These are phyloP conservation scores for Pangasius macronema DNA, from an alignment of 2,797 vertebrate genomes.

Conservation along the genomic window DNA sequence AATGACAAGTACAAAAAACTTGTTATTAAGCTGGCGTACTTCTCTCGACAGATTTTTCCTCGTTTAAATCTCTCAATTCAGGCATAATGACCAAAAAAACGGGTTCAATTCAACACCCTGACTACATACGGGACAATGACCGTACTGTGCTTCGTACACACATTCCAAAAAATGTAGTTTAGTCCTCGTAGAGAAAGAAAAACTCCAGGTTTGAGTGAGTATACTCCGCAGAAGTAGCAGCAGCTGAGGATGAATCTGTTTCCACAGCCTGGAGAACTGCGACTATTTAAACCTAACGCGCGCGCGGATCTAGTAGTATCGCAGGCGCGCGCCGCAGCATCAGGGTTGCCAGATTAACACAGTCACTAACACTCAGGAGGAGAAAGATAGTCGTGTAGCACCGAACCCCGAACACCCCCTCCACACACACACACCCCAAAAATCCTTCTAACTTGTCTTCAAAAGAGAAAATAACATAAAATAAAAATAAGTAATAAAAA, in stretches of 20 bases:
- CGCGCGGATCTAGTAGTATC: neutral
- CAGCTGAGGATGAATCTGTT: neutral
- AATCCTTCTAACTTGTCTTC: no score
- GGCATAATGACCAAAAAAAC: neutral
- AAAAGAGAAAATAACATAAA: no score
- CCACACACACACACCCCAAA: no score
- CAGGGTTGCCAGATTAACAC: conserved; percentile 18
- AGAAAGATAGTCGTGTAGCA: no score
- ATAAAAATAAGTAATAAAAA: no score
- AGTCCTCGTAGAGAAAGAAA: neutral
- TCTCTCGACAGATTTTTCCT: neutral
- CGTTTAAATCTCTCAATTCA: neutral
- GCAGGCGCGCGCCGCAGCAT: conserved; percentile 1
- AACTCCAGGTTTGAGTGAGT: neutral
- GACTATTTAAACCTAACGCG: conserved; percentile 25
- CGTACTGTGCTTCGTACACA: neutral
- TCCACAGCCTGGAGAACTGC: neutral
- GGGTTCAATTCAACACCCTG: neutral
- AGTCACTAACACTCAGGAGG: no score
- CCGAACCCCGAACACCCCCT: no score
- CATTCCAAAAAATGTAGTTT: neutral
- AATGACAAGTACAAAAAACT: neutral
- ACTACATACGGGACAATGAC: conserved; percentile 7
- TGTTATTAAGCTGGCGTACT: neutral
- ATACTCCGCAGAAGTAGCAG: neutral